Evolutionary conservation across 92 coral and sea anemone genomes (phyloP), one percentile per base, ranked within the genome.

Genomic region (Paragorgia papillata): DNA sequence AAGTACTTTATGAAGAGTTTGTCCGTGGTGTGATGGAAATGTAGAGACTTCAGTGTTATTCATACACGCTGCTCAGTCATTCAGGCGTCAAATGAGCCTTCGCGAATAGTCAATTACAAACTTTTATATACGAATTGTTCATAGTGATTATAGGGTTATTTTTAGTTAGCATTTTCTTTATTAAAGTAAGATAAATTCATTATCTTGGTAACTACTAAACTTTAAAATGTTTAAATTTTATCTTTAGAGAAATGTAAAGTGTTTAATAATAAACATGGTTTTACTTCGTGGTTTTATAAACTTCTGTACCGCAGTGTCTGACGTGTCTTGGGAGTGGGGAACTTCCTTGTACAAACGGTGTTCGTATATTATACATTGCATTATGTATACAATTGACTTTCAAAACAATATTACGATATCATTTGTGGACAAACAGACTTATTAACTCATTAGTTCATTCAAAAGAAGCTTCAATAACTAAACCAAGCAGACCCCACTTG

Each of bases 1-100:
- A 90, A 57, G 83, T 92, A 4, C 85, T 84, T 56, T 92, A 92
- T 41, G 97, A 92, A 46, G 83, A 69, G 2, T 85, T 89, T 57
- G 92, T 89, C 49, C 43, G 60, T 41, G 86, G 80, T 18, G 80
- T 83, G 21, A 83, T 83, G 86, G 77, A 71, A 35, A 53, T 54
- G 78, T 71, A 71, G 64, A 51, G 62, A 30, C 14, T 44, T 8
- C 31, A 31, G n/a, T n/a, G n/a, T n/a, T 54, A 55, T 32, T 30
- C 78, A 49, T 32, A 34, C 26, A 39, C 57, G 22, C 41, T 43
- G 62, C 14, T 53, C 58, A 33, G 29, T 53, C 78, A 51, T 31
- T 51, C 3, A 22, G 62, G 2, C 62, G 62, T 13, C 3, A 9
- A 22, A 56, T 10, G 18, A 2, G 12, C 53, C 7, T 46, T 46